These are phyloP conservation scores for Leptinotarsa peninsularis DNA, from an alignment of 2,888 invertebrate species.

Conservation along the genomic window DNA sequence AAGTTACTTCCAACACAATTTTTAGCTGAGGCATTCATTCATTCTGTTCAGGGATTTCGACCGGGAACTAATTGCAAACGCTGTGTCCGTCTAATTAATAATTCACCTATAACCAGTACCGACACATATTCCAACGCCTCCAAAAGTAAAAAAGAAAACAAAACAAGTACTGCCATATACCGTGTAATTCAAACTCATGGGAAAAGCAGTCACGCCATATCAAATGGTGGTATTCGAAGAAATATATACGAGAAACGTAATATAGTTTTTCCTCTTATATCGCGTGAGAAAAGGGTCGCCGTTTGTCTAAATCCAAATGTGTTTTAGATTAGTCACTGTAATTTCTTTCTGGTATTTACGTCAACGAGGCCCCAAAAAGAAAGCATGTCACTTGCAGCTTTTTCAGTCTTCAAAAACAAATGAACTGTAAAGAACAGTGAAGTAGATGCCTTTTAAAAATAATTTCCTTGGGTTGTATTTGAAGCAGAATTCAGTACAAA, in stretches of 20 bases:
- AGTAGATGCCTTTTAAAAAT: no score
- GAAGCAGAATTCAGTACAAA: no score
- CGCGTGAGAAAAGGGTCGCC: constrained; percentile 2
- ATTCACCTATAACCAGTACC: no score
- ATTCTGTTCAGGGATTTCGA: no score
- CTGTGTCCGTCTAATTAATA: no score
- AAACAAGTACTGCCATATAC: neutral
- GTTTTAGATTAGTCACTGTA: constrained; percentile 5
- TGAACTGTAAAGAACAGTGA: neutral
- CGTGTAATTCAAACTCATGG: constrained; percentile 19
- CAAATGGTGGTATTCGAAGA: constrained; percentile 3
- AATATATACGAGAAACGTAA: constrained; percentile 21
- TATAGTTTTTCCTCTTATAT: constrained; percentile 23
- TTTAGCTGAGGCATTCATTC: no score
- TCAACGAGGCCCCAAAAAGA: neutral
- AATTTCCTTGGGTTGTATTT: no score
- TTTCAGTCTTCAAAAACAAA: neutral
- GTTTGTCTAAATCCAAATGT: constrained; percentile 3
- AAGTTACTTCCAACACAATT: no score
- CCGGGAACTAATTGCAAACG: no score
- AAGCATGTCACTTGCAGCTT: neutral
- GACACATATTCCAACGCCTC: neutral
- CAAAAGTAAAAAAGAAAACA: neutral
- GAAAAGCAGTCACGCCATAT: constrained; percentile 14
- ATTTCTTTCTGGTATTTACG: constrained; percentile 8